phyloP scores from a whole-genome alignment of 2,113 vertebrate genomes.

The Phylloscopus whistleri region DNA sequence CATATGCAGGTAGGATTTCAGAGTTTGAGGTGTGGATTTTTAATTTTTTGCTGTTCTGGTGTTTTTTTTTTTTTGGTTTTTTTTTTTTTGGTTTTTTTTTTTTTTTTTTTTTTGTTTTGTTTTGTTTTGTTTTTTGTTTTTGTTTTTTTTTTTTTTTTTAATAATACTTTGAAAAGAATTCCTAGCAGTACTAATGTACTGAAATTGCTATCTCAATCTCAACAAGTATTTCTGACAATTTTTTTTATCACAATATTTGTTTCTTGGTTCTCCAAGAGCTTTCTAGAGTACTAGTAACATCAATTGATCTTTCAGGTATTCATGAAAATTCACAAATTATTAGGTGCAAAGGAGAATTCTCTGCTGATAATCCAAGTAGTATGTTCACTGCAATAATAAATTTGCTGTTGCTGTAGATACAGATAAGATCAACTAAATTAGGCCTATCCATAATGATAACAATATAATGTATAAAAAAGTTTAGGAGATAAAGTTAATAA shows the following conservation, averaged over 20 bases:
- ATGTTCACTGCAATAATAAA: background rate
- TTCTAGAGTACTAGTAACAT: background rate
- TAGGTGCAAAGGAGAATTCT: background rate
- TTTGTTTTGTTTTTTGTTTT: background rate
- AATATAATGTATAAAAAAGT: background rate
- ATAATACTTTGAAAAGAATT: background rate
- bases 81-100: background rate
- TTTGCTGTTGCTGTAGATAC: background rate
- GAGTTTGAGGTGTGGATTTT: background rate
- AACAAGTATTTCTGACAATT: background rate
- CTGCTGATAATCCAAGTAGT: background rate
- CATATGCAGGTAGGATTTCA: background rate
- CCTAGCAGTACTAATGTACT: background rate
- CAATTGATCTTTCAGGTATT: background rate
- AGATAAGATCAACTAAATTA: background rate
- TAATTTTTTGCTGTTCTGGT: background rate
- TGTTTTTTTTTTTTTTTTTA: background rate
- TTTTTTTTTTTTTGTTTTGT: background rate
- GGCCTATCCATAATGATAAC: background rate
- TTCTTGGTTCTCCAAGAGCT: background rate
- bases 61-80: too few species aligned
- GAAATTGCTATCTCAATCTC: background rate
- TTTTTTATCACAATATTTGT: background rate
- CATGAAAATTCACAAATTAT: background rate
- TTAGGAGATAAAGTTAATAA: background rate